Conservation (phyloP, 1,140 invertebrate species). For the Pristionchus pacificus region DNA sequence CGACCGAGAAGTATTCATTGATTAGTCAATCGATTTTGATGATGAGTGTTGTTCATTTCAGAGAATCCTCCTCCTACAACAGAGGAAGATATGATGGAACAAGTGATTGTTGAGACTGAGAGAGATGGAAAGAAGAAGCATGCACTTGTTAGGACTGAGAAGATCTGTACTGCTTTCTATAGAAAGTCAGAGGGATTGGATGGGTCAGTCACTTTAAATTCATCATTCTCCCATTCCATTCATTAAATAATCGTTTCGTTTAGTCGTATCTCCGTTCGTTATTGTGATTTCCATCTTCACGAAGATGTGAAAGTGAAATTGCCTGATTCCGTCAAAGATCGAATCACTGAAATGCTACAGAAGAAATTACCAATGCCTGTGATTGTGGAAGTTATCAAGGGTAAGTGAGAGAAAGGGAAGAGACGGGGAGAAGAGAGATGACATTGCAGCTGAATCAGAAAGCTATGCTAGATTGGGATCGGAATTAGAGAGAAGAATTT, state of each 20-base stretch:
- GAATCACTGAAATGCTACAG: conserved; percentile 15
- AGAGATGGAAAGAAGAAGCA: conserved; percentile 5
- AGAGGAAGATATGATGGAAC: too few species aligned
- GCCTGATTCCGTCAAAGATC: conserved; percentile 16
- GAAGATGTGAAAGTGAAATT: conserved; percentile 25
- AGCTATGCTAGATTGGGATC: background rate
- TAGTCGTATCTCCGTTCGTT: conserved; percentile 27
- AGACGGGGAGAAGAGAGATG: background rate
- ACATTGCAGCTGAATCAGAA: background rate
- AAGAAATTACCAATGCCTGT: conserved; percentile 21
- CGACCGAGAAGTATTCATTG: too few species aligned
- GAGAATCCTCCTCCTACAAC: too few species aligned
- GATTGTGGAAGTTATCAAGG: conserved; percentile 26
- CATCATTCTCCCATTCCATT: background rate
- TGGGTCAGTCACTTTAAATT: conserved; percentile 5
- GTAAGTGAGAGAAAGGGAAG: conserved; percentile 8
- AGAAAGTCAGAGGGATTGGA: conserved; percentile 19
- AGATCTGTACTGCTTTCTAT: conserved; percentile 27
- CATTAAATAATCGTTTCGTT: background rate
- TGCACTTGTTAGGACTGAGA: conserved; percentile 21
- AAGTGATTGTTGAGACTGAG: background rate
- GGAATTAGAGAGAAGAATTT: background rate
- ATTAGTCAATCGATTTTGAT: conserved; percentile 6
- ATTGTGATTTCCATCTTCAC: conserved; percentile 31
- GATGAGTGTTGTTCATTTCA: too few species aligned